A percentile compares a stretch with the other conserved stretches of the same genome.
phyloP scores from a whole-genome alignment of 2,113 vertebrate species.

The Lampris megalopsis region DNA sequence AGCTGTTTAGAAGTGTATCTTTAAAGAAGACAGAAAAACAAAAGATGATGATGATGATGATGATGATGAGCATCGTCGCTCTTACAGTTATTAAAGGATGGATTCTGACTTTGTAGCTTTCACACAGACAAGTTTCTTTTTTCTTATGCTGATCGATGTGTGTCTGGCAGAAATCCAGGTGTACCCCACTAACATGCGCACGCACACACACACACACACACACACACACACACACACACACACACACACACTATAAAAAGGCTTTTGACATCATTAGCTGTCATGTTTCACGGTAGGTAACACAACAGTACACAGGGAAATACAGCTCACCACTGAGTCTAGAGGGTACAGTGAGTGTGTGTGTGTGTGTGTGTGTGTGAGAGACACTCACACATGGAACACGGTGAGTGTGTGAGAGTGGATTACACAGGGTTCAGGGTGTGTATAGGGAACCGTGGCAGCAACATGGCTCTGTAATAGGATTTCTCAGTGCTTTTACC shows the following conservation, averaged over 20 bases:
- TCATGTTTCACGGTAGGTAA: constrained; percentile 80
- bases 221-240: constrained; percentile 11
- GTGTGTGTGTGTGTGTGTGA: neutral
- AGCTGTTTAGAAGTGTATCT: too few relatives aligned
- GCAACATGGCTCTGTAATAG: constrained; percentile 80
- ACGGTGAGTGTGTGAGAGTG: constrained; percentile 77
- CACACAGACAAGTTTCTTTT: constrained; percentile 45
- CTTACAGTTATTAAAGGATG: constrained; percentile 27
- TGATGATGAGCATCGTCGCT: too few relatives aligned
- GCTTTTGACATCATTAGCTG: constrained; percentile 82
- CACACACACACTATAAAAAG: constrained; percentile 67
- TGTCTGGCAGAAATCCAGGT: constrained; percentile 69
- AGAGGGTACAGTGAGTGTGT: constrained; percentile 35
- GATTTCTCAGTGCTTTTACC: constrained; percentile 77
- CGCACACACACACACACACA: constrained; percentile 11
- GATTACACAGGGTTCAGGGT: constrained; percentile 81
- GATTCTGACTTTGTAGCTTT: constrained; percentile 53
- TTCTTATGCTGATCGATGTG: constrained; percentile 74
- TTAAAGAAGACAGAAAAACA: neutral
- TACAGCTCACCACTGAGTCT: constrained; percentile 71
- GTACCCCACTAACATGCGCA: constrained; percentile 1
- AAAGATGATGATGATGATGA: constrained; percentile 15
- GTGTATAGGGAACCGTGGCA: constrained; percentile 73
- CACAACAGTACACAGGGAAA: constrained; percentile 68
- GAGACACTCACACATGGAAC: constrained; percentile 63